Conservation (phyloP, 1,140 invertebrate genomes). For the Pseudomyrmex concolor region DNA sequence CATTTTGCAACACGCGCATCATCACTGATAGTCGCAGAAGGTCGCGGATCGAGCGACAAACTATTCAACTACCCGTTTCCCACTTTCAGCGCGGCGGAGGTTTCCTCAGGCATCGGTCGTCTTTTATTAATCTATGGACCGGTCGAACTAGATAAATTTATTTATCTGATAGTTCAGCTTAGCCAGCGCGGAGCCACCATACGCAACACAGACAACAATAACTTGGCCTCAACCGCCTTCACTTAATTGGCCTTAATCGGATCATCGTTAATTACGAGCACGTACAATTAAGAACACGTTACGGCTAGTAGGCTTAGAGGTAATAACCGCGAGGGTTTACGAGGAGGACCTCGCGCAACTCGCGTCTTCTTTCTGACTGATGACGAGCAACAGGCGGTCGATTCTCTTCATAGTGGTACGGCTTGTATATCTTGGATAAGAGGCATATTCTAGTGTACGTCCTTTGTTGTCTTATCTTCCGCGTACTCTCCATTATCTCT, state of each 20-base stretch:
- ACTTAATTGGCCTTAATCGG: constrained; percentile 74
- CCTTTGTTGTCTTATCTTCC: constrained; percentile 21
- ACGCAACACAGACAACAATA: constrained; percentile 32
- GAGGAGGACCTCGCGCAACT: background rate
- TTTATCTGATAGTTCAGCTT: constrained; percentile 52
- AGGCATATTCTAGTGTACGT: background rate
- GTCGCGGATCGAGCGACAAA: constrained; percentile 10
- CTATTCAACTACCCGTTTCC: background rate
- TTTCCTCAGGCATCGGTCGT: background rate
- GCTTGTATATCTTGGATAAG: background rate
- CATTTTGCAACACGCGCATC: background rate
- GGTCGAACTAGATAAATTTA: constrained; percentile 24
- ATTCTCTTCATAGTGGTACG: background rate
- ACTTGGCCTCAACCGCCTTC: constrained; percentile 15
- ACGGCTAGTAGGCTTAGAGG: background rate
- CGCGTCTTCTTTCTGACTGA: constrained; percentile 15
- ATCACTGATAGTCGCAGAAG: background rate
- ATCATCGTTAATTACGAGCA: constrained; percentile 71
- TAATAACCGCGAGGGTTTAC: background rate
- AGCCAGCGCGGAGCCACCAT: constrained; percentile 56
- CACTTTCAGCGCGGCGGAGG: background rate
- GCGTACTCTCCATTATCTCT: constrained; percentile 1
- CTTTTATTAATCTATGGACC: constrained; percentile 21
- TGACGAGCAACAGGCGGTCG: constrained; percentile 36
- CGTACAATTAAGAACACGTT: constrained; percentile 42